Evolutionary conservation across 2,113 vertebrate genomes (phyloP).

Genomic region (Daboia siamensis): DNA sequence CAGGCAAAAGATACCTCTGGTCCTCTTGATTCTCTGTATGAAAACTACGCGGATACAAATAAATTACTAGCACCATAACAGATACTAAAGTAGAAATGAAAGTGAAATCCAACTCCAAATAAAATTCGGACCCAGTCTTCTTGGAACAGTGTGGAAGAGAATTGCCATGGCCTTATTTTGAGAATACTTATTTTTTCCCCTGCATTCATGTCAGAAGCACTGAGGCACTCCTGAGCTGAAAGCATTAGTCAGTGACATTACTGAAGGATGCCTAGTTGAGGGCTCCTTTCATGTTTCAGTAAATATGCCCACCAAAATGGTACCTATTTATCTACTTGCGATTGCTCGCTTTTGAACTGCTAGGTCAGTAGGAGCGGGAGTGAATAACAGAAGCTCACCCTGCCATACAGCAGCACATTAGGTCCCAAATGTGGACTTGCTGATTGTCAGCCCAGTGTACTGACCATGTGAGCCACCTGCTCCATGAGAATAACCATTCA

Average conservation of each 20-base stretch:
- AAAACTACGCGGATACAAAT: background rate
- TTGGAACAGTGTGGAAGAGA: background rate
- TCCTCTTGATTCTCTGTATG: background rate
- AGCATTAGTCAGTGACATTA: background rate
- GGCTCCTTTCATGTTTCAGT: no score
- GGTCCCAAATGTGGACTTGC: background rate
- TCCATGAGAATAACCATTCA: no score
- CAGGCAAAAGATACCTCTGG: background rate
- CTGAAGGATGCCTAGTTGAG: no score
- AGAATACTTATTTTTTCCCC: background rate
- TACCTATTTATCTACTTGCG: no score
- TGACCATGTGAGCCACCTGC: no score
- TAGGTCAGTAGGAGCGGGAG: background rate
- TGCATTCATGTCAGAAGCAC: background rate
- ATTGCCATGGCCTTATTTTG: background rate
- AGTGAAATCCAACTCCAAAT: background rate
- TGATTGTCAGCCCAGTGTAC: no score
- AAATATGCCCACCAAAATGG: no score
- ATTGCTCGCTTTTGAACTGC: no score
- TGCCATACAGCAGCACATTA: background rate
- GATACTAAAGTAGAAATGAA: background rate
- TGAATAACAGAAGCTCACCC: background rate
- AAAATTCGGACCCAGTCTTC: background rate
- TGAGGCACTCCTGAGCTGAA: background rate
- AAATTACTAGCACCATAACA: background rate